Base-by-base conservation (phyloP, 2,888 invertebrate species). In the Drosophila maculinotata region DNA sequence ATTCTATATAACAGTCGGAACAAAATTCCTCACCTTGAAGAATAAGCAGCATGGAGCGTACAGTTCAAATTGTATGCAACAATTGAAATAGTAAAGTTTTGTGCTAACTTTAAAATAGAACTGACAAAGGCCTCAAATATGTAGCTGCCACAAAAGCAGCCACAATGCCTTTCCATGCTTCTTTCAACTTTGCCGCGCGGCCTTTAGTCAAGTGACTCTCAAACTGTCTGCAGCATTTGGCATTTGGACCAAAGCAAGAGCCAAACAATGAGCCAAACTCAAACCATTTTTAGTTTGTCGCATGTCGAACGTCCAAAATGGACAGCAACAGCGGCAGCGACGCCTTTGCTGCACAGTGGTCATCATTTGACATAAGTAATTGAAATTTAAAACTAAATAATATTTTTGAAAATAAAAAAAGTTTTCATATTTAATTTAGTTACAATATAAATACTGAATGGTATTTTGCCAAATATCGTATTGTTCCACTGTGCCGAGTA, bases 161-260 rank as follows among this genome's bases (percentile, higher is more conserved):
- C 33, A 45, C 44, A 72, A 60, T 68, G 76, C 36, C 51, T 54
- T 59, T 60, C 4, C 35, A 48, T 30, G 35, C 39, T 25, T 30
- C 39, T 25, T 79, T 87, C 48, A 84, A 79, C 75, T 87, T 52
- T 56, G 70, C 79, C 79, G 79, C 78, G n/a, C 30, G 42, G 75
- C 53, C 69, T 70, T 51, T 48, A 63, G 76, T 45, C 63, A 66
- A 82, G 82, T 87, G 75, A 42, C 75, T 73, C 69, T 60, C 85
- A 66, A 81, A 78, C 87, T 86, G 80, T 71, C 47, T 26, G 53
- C 63, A 53, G 51, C 72, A 57, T 82, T 86, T 86, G 79, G 82
- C 85, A 79, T 79, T 79, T 79, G 79, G 66, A 76, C 41, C 45
- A 70, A 39, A 68, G 30, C 71, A 41, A 52, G 17, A 41, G 45